These are phyloP conservation scores for Prosopocoilus inquinatus DNA, from an alignment of 2,888 invertebrate species.

Conservation along the genomic window DNA sequence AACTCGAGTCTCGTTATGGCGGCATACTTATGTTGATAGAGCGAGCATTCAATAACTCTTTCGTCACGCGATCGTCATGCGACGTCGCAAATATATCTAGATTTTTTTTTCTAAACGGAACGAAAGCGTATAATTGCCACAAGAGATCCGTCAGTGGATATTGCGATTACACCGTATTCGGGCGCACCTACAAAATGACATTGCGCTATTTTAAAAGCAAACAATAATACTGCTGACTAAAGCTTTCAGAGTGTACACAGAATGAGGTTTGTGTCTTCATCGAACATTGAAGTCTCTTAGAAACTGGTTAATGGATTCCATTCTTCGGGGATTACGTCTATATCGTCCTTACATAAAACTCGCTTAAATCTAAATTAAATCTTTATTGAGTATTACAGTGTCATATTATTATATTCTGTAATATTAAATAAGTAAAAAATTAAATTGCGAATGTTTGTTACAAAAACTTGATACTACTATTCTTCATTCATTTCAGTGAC, in stretches of 20 bases:
- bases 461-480: too few species aligned
- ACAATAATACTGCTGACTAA: conserved; percentile 27
- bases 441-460: too few species aligned
- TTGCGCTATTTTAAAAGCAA: conserved; percentile 27
- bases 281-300: conserved; percentile 28
- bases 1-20: conserved; percentile 42
- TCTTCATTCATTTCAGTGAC: too few species aligned
- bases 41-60: conserved; percentile 32
- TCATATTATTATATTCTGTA: too few species aligned
- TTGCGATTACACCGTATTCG: conserved; percentile 22
- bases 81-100: conserved; percentile 22
- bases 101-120: conserved; percentile 21
- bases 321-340: conserved; percentile 17
- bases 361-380: conserved; percentile 20
- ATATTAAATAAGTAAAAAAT: too few species aligned
- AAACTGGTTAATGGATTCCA: conserved; percentile 18
- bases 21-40: conserved; percentile 44
- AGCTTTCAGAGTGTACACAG: conserved; percentile 21
- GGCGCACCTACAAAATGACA: conserved; percentile 29
- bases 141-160: neutral
- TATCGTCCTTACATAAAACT: conserved; percentile 15
- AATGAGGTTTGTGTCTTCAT: conserved; percentile 25
- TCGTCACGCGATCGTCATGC: conserved; percentile 32
- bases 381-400: conserved; percentile 11
- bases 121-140: neutral